These are phyloP conservation scores for Baryphthengus martii DNA, from an alignment of 2,113 vertebrate genomes.

Conservation along the genomic window DNA sequence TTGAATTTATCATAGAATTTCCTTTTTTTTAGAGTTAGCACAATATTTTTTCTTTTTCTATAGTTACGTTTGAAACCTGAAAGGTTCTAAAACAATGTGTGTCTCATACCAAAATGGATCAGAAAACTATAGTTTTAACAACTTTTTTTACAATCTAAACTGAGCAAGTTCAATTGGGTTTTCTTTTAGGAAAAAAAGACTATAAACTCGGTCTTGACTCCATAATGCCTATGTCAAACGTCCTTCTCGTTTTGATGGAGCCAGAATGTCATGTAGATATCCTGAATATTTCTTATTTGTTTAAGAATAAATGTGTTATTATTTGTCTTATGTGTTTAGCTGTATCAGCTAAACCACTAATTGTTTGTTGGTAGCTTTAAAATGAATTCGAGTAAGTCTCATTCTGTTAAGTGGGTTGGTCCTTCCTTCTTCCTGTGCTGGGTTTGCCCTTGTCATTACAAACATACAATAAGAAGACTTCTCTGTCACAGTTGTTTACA, in stretches of 20 bases:
- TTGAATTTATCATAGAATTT: neutral
- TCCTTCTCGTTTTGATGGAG: neutral
- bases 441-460: constrained; percentile 20
- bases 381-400: neutral
- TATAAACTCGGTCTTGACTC: neutral
- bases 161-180: neutral
- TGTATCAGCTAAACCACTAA: neutral
- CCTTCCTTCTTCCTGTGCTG: constrained; percentile 49
- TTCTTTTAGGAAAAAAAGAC: neutral
- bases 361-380: constrained; percentile 37
- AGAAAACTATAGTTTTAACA: neutral
- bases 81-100: neutral
- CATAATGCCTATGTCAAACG: neutral
- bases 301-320: no score
- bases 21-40: neutral
- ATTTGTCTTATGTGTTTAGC: constrained; percentile 2
- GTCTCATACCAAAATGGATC: neutral
- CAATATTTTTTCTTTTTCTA: neutral
- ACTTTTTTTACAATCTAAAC: neutral
- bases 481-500: constrained; percentile 56
- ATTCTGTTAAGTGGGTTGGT: constrained; percentile 24
- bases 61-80: neutral
- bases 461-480: constrained; percentile 18
- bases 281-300: neutral
- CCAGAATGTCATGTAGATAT: neutral